These are phyloP conservation scores for Blastomussa wellsi DNA, from an alignment of 92 coral and sea anemone species.

Conservation along the genomic window DNA sequence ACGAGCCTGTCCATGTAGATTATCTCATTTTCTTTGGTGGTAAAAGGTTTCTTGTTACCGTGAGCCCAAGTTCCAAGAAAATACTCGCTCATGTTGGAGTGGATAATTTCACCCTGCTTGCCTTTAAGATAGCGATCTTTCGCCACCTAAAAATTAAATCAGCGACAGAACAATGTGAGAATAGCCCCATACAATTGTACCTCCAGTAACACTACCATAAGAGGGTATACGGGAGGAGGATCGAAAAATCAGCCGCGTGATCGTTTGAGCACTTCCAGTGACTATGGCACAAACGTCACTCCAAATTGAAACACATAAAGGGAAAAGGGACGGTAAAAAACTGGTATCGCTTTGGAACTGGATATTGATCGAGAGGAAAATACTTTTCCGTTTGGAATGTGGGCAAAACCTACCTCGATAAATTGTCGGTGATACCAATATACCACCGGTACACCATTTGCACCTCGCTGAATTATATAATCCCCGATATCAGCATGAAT, in stretches of 20 bases:
- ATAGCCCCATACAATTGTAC: not conserved
- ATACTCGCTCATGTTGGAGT: constrained; percentile 60
- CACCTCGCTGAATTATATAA: constrained; percentile 69
- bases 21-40: constrained; percentile 42
- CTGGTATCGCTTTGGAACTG: not conserved
- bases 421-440: constrained; percentile 86
- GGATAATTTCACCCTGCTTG: constrained; percentile 32
- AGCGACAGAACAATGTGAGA: not conserved
- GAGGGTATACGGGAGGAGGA: not conserved
- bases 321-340: too few species aligned
- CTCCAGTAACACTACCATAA: too few species aligned
- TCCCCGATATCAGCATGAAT: constrained; percentile 65
- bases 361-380: not conserved
- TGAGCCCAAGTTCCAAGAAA: constrained; percentile 64
- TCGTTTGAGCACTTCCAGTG: not conserved
- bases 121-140: constrained; percentile 58
- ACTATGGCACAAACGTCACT: not conserved
- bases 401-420: constrained; percentile 42
- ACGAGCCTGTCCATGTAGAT: constrained; percentile 64
- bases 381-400: not conserved
- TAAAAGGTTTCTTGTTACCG: constrained; percentile 68
- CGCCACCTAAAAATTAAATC: constrained; percentile 19
- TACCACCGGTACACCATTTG: constrained; percentile 71
- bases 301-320: too few species aligned
- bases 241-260: not conserved